These are phyloP conservation scores for Macaca nemestrina DNA, from an alignment of 2,113 vertebrate genomes.

Conservation along the genomic window DNA sequence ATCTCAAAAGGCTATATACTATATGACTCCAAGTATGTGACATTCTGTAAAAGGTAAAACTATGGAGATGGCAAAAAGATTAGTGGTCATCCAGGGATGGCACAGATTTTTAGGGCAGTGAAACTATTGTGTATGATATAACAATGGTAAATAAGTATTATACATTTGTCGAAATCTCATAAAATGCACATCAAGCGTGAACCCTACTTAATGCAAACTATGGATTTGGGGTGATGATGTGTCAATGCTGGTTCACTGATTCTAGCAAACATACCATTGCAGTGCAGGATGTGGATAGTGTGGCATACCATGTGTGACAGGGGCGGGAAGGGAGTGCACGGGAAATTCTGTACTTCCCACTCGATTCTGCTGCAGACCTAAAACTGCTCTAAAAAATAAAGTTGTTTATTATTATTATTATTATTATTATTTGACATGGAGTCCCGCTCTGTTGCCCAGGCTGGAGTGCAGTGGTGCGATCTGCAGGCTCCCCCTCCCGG, in stretches of 20 bases:
- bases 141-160: background rate
- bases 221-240: no score
- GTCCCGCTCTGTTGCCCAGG: no score
- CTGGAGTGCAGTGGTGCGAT: no score
- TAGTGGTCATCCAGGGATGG: no score
- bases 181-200: background rate
- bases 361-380: background rate
- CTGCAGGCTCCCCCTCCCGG: no score
- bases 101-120: background rate
- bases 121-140: background rate
- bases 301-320: background rate
- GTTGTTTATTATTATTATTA: background rate
- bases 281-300: background rate
- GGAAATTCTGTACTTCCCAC: background rate
- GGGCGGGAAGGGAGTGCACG: no score
- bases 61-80: background rate
- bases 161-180: background rate
- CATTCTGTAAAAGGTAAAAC: background rate
- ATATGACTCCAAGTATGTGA: background rate
- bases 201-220: background rate
- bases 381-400: background rate
- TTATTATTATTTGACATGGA: no score
- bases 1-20: background rate
- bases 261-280: background rate
- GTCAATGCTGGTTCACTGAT: background rate